Evolutionary conservation across 2,888 invertebrate species (phyloP), one percentile per base, ranked within the genome.

Genomic region (Brachyptera putata): DNA sequence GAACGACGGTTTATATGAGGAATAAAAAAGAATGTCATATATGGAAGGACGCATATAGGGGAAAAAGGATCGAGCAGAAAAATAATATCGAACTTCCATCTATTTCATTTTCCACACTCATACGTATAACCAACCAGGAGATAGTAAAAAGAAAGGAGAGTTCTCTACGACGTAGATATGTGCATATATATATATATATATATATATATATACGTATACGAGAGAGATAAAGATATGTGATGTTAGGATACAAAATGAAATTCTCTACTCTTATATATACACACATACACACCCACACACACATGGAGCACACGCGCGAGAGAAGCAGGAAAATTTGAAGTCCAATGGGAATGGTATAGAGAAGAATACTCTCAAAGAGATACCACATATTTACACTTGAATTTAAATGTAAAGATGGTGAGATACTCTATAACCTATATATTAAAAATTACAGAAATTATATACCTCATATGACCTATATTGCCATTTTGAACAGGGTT

Each of bases 61-160:
- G 57, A 60, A n/a, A n/a, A n/a, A n/a, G n/a, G 62, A 60, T 60
- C 49, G 61, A 60, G 60, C 43, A 56, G 60, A 58, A 59, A 62
- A 59, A 62, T 61, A 60, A 61, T 63, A 63, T 63, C 63, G 61
- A 61, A 63, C 56, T 60, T n/a, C n/a, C n/a, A 61, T 63, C 58
- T 41, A 61, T 63, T 63, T 63, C 63, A 60, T 63, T 57, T 49
- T 34, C 30, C 4, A 22, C 26, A 61, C n/a, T n/a, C 18, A 21
- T 16, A n/a, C n/a, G n/a, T n/a, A n/a, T n/a, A n/a, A n/a, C n/a
- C n/a, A n/a, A n/a, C n/a, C n/a, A 30, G n/a, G 18, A 36, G 49
- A 37, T 13, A 60, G 57, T 16, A 26, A 39, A 24, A 26, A 14
- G 18, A 49, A 56, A 37, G 18, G 48, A 26, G 39, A 36, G 11